Conservation (phyloP, 2,113 vertebrate genomes). For the Gobiocypris rarus region DNA sequence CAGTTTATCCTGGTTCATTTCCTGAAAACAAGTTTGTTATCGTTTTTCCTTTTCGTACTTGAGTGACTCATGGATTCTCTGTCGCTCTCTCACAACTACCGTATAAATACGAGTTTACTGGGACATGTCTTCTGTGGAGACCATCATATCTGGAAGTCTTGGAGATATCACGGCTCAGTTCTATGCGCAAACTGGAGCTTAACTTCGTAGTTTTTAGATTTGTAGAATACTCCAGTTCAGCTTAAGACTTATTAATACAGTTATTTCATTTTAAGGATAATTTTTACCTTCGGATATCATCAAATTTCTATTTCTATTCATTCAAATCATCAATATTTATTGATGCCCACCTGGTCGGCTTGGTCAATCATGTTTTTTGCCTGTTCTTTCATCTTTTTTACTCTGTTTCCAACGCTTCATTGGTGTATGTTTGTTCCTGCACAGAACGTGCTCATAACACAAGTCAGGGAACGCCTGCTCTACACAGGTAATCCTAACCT, state of each 20-base stretch:
- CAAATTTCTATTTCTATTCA: background rate
- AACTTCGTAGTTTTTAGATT: background rate
- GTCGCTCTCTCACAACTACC: background rate
- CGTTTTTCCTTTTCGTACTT: constrained; percentile 41
- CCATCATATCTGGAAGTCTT: background rate
- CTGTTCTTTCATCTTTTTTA: constrained; percentile 12
- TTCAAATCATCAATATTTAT: background rate
- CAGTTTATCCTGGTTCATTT: constrained; percentile 30
- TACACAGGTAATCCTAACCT: constrained; percentile 72
- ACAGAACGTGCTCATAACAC: constrained; percentile 69
- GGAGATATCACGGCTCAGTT: background rate
- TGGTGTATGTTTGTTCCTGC: constrained; percentile 68
- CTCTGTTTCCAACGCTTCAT: constrained; percentile 57
- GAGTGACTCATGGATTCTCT: constrained; percentile 36
- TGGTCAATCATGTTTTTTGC: background rate
- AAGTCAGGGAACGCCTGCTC: constrained; percentile 72
- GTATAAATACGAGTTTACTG: constrained; percentile 37
- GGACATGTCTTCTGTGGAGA: background rate
- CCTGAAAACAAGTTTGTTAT: constrained; percentile 46
- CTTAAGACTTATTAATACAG: background rate
- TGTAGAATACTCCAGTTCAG: background rate
- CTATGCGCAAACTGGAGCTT: background rate
- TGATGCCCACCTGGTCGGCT: background rate
- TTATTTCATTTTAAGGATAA: background rate
- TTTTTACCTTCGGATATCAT: background rate